Evolutionary conservation across 1,140 invertebrate species (phyloP).

Genomic region (Proales similis): DNA sequence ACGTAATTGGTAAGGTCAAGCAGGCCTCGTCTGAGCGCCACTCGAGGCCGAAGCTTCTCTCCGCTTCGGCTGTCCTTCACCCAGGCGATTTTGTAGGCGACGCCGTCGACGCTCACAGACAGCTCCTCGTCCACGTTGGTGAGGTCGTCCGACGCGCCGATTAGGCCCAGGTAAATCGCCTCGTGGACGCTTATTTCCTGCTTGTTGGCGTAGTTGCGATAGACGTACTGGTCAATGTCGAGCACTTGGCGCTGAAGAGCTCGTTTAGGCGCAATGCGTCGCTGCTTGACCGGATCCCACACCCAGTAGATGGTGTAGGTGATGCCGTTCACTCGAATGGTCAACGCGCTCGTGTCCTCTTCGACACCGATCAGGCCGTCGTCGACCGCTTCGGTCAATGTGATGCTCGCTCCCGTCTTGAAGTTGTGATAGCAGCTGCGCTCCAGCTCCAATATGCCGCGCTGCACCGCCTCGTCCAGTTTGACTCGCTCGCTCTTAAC

Average conservation of each 20-base stretch:
- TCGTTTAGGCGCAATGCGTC: conserved; percentile 14
- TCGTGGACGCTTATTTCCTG: conserved; percentile 29
- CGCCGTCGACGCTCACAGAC: neutral
- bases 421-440: conserved; percentile 55
- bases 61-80: conserved; percentile 27
- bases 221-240: neutral
- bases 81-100: conserved; percentile 1
- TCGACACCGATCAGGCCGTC: conserved; percentile 31
- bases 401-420: conserved; percentile 18
- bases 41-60: conserved; percentile 2
- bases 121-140: conserved; percentile 17
- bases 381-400: conserved; percentile 47
- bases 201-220: conserved; percentile 26
- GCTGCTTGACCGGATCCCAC: conserved; percentile 25
- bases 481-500: conserved; percentile 53
- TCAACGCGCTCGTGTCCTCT: conserved; percentile 7
- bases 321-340: conserved; percentile 17
- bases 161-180: conserved; percentile 34
- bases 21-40: conserved; percentile 18
- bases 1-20: conserved; percentile 15
- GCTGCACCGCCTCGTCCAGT: conserved; percentile 64
- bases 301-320: conserved; percentile 34
- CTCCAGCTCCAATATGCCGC: conserved; percentile 67
- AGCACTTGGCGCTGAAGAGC: conserved; percentile 16
- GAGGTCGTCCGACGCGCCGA: conserved; percentile 26